phyloP scores from a whole-genome alignment of 2,113 vertebrate species.

The Tricholaema leucomelas region DNA sequence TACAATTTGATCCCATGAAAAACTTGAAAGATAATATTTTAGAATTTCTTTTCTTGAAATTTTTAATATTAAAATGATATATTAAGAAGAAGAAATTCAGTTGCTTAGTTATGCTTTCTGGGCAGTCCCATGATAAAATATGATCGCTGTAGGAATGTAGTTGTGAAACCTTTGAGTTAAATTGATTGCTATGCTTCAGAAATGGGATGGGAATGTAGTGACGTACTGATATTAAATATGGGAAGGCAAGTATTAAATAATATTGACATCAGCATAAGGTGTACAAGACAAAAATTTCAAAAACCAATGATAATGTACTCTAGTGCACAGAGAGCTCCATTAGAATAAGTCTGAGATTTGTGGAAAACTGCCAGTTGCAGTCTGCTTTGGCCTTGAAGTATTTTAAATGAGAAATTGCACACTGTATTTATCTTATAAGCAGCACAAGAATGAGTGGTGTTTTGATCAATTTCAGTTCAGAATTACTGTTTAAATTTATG shows the following conservation, averaged over 20 bases:
- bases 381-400: neutral
- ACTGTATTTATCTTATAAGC: neutral
- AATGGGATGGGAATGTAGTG: neutral
- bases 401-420: neutral
- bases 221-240: neutral
- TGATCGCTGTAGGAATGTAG: neutral
- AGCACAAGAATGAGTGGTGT: neutral
- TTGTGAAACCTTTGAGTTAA: neutral
- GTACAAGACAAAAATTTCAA: neutral
- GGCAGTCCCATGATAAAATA: neutral
- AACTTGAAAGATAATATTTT: neutral
- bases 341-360: neutral
- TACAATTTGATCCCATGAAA: neutral
- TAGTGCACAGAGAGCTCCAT: neutral
- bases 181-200: neutral
- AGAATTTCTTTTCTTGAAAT: neutral
- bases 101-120: neutral
- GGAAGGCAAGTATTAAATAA: neutral
- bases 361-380: neutral
- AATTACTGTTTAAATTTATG: neutral
- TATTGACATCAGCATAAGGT: fast-evolving
- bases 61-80: neutral
- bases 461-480: neutral
- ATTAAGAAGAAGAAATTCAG: neutral
- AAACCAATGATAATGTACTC: neutral